phyloP scores from a whole-genome alignment of 2,113 vertebrate species.

The Takifugu bimaculatus region DNA sequence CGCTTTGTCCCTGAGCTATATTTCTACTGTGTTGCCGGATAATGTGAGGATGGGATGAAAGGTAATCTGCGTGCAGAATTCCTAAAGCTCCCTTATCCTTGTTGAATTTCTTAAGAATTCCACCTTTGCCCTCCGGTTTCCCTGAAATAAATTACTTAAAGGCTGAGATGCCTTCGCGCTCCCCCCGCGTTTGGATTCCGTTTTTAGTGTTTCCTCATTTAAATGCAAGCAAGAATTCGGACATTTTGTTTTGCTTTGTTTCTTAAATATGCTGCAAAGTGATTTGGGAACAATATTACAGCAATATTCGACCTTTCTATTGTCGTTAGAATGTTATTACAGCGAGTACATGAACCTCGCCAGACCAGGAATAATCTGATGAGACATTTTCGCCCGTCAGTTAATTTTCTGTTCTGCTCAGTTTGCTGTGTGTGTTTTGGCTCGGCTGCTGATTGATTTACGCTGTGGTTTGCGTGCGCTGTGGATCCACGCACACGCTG shows the following conservation, averaged over 20 bases:
- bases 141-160: conserved; percentile 72
- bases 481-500: conserved; percentile 32
- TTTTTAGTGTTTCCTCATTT: conserved; percentile 23
- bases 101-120: conserved; percentile 73
- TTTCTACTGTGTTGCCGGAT: conserved; percentile 69
- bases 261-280: too few relatives aligned
- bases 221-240: conserved; percentile 42
- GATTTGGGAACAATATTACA: too few relatives aligned
- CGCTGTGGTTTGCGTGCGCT: conserved; percentile 26
- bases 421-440: conserved; percentile 41
- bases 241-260: conserved; percentile 24
- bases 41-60: conserved; percentile 70
- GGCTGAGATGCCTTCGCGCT: conserved; percentile 46
- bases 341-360: conserved; percentile 2
- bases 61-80: conserved; percentile 74
- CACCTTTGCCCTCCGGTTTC: conserved; percentile 70
- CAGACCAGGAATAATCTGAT: conserved; percentile 17
- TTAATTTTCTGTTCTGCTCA: conserved; percentile 25
- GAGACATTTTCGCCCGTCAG: conserved; percentile 26
- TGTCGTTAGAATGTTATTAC: conserved; percentile 1
- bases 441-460: conserved; percentile 45
- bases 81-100: conserved; percentile 68
- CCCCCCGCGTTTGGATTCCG: conserved; percentile 7
- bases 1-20: conserved; percentile 59
- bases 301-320: too few relatives aligned